These are phyloP conservation scores for Alcedo atthis DNA, from an alignment of 2,797 vertebrate genomes.

Conservation along the genomic window DNA sequence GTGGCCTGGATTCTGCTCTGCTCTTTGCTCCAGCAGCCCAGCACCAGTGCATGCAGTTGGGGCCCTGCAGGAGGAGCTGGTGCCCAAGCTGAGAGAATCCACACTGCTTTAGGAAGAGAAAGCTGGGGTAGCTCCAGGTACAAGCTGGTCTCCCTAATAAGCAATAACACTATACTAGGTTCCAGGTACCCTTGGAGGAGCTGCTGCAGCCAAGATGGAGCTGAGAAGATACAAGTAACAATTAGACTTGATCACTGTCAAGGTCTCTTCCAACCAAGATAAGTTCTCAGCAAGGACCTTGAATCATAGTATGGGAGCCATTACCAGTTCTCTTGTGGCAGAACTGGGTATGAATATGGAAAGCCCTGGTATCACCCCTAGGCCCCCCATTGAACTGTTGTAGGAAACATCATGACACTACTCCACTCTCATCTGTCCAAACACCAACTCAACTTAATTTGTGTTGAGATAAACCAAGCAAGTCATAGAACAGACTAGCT, in stretches of 20 bases:
- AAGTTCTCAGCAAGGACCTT: too few relatives aligned
- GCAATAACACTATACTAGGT: too few relatives aligned
- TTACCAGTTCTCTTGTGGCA: background rate
- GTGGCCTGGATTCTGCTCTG: background rate
- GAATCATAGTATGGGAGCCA: accelerated
- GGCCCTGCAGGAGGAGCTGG: too few relatives aligned
- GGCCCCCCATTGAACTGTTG: background rate
- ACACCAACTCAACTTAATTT: background rate
- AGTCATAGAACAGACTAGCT: background rate
- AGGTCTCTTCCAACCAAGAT: background rate
- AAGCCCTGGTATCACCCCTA: background rate
- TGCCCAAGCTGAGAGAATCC: too few relatives aligned
- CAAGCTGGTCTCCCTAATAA: accelerated
- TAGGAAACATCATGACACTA: background rate
- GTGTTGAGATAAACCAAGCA: background rate
- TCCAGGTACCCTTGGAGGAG: too few relatives aligned
- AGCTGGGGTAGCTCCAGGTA: background rate
- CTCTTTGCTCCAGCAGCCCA: background rate
- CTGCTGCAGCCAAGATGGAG: background rate
- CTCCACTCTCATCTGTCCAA: background rate
- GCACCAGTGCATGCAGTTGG: accelerated
- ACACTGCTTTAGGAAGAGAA: accelerated
- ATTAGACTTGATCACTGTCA: background rate
- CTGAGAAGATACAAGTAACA: background rate
- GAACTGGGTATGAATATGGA: accelerated